Conservation (phyloP, 2,888 invertebrate genomes). For the Listrodromus nycthemerus region DNA sequence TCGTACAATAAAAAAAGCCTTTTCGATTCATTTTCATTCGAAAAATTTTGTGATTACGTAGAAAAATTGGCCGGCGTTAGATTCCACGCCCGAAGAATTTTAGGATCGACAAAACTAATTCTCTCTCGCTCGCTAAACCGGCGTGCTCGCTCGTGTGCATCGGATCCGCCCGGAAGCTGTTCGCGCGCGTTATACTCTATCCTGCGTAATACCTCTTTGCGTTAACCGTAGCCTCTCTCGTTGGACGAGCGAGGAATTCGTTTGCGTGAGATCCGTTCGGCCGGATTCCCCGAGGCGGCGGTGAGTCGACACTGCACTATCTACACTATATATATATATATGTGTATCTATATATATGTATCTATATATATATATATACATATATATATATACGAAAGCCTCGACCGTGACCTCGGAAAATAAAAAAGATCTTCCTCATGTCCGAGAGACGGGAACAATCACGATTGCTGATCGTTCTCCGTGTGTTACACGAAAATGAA, state of each 20-base stretch:
- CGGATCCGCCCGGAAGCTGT: constrained; percentile 78
- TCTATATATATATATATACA: background rate
- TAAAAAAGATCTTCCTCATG: constrained; percentile 48
- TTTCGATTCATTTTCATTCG: no score
- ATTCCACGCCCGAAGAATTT: constrained; percentile 35
- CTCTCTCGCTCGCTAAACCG: constrained; percentile 56
- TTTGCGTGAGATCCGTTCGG: constrained; percentile 62
- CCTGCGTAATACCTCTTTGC: constrained; percentile 60
- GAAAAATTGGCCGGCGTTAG: constrained; percentile 4
- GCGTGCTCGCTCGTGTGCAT: constrained; percentile 78
- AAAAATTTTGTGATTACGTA: background rate
- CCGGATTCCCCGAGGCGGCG: constrained; percentile 45
- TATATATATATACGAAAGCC: background rate
- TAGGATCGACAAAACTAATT: constrained; percentile 48
- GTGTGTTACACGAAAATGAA: constrained; percentile 17
- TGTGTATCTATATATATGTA: background rate
- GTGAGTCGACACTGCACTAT: constrained; percentile 10
- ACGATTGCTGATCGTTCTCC: constrained; percentile 19
- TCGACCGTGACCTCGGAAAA: constrained; percentile 63
- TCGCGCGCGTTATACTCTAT: constrained; percentile 60
- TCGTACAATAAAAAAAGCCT: no score
- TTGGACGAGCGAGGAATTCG: constrained; percentile 52
- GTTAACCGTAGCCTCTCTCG: constrained; percentile 38
- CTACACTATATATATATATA: constrained; percentile 1
- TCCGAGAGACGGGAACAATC: constrained; percentile 37